phyloP scores from a whole-genome alignment of 1,140 invertebrate species.

The Zaprionus ghesquierei region DNA sequence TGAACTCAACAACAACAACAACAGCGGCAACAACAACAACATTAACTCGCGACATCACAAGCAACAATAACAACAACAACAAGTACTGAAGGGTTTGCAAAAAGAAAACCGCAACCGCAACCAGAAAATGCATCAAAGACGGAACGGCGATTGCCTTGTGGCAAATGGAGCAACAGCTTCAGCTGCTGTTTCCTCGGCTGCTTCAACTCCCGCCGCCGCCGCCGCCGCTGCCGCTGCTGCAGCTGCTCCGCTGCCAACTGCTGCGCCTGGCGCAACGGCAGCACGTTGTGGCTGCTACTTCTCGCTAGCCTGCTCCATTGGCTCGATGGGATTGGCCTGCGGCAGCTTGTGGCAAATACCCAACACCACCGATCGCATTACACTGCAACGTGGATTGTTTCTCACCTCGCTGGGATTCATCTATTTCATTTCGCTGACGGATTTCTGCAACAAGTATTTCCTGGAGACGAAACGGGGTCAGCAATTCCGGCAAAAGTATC shows the following conservation, averaged over 20 bases:
- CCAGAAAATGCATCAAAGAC: conserved; percentile 32
- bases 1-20: conserved; percentile 3
- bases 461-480: conserved; percentile 84
- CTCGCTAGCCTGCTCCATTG: conserved; percentile 79
- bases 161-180: background rate
- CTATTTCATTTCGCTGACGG: conserved; percentile 86
- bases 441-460: conserved; percentile 85
- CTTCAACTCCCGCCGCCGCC: background rate
- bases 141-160: conserved; percentile 28
- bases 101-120: background rate
- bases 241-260: background rate
- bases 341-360: conserved; percentile 78
- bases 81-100: background rate
- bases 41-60: background rate
- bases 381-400: conserved; percentile 84
- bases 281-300: conserved; percentile 69
- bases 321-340: conserved; percentile 78
- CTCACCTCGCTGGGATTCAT: conserved; percentile 85
- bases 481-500: conserved; percentile 85
- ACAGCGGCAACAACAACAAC: background rate
- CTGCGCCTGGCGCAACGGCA: background rate
- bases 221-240: background rate
- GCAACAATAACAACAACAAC: background rate
- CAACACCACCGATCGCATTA: conserved; percentile 83
- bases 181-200: background rate